These are phyloP conservation scores for Scolopax bukidnonensis DNA, from an alignment of 2,797 vertebrate species.

Conservation along the genomic window DNA sequence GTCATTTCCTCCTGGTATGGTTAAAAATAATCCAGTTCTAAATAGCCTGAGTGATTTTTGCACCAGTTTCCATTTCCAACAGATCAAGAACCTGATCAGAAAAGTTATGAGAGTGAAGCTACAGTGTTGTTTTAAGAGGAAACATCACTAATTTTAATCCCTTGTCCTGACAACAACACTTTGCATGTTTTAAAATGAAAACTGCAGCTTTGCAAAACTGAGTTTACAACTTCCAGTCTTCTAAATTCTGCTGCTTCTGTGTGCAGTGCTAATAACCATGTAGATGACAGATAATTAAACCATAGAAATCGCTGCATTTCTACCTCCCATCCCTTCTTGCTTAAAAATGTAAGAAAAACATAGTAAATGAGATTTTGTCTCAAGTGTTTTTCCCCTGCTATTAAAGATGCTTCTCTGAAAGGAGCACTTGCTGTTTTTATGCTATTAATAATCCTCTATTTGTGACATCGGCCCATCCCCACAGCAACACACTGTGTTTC, in stretches of 20 bases:
- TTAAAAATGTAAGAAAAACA: constrained; percentile 57
- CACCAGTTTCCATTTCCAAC: background rate
- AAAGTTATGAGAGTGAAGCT: background rate
- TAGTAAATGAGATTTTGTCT: constrained; percentile 28
- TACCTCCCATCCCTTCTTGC: constrained; percentile 12
- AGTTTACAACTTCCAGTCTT: background rate
- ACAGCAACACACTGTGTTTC: constrained; percentile 41
- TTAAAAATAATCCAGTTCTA: background rate
- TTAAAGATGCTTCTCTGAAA: constrained; percentile 50
- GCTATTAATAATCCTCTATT: constrained; percentile 67
- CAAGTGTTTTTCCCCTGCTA: constrained; percentile 35
- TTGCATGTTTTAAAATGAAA: constrained; percentile 9
- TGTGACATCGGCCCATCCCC: constrained; percentile 60
- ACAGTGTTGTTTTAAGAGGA: background rate
- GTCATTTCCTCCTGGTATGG: background rate
- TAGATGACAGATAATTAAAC: background rate
- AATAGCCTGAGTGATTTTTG: background rate
- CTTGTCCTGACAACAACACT: background rate
- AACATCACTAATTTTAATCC: background rate
- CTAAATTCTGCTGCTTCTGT: constrained; percentile 1
- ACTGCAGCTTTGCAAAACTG: constrained; percentile 1
- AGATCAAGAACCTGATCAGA: background rate
- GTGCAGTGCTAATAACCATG: constrained; percentile 10
- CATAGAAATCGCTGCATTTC: background rate
- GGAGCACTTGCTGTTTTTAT: constrained; percentile 45